Evolutionary conservation across 2,888 invertebrate species (phyloP).

Genomic region (Diaperis boleti): DNA sequence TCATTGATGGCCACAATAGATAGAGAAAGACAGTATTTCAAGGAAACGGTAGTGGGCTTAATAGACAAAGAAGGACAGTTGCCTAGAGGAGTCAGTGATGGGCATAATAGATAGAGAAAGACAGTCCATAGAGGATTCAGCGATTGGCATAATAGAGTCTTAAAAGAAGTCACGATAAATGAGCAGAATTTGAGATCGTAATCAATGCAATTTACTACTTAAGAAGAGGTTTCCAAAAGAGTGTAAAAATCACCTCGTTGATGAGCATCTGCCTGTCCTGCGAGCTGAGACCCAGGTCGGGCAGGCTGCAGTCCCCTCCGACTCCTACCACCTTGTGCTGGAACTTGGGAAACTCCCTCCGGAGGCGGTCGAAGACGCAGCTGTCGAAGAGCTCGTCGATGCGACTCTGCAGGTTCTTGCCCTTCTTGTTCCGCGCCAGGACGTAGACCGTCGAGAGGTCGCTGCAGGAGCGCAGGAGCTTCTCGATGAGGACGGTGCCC

Average conservation of each 20-base stretch:
- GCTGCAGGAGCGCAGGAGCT: constrained; percentile 71
- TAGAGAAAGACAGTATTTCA: too few relatives aligned
- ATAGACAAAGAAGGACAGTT: too few relatives aligned
- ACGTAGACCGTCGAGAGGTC: constrained; percentile 70
- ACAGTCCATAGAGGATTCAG: too few relatives aligned
- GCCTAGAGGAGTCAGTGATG: too few relatives aligned
- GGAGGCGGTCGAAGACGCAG: constrained; percentile 71
- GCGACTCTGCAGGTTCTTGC: constrained; percentile 74
- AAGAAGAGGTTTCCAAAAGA: too few relatives aligned
- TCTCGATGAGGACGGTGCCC: constrained; percentile 72
- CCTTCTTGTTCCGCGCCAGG: constrained; percentile 72
- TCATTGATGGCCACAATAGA: too few relatives aligned
- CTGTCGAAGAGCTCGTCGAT: constrained; percentile 78
- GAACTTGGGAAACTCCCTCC: constrained; percentile 73
- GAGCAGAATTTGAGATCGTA: too few relatives aligned
- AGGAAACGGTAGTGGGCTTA: too few relatives aligned
- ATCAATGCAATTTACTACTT: constrained; percentile 19
- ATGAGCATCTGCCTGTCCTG: constrained; percentile 69
- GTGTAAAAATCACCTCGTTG: constrained; percentile 67
- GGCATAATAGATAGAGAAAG: too few relatives aligned
- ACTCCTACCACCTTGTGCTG: constrained; percentile 70
- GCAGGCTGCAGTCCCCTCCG: constrained; percentile 73
- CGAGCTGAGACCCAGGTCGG: constrained; percentile 71
- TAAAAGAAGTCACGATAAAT: too few relatives aligned
- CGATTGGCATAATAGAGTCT: too few relatives aligned